Conservation (phyloP, 1,140 invertebrate species). For the Drosophila lini region DNA sequence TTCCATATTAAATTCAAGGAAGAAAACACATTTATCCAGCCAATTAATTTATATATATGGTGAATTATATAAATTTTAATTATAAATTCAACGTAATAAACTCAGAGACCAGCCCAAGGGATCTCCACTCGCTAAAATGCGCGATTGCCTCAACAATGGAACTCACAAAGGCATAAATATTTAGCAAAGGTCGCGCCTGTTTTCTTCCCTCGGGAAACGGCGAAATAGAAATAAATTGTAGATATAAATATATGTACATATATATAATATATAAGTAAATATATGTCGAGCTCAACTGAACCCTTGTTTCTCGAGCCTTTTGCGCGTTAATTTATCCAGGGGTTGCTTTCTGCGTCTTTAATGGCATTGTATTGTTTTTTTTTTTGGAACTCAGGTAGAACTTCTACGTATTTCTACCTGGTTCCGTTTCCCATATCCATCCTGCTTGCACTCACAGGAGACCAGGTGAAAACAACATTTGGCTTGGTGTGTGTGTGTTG, state of each 20-base stretch:
- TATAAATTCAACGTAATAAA: constrained; percentile 6
- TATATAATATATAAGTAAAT: constrained; percentile 3
- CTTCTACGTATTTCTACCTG: constrained; percentile 55
- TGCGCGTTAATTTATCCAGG: constrained; percentile 71
- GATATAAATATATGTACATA: constrained; percentile 1
- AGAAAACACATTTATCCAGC: no score
- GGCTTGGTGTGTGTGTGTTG: neutral
- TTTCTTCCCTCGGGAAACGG: constrained; percentile 40
- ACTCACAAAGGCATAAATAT: constrained; percentile 29
- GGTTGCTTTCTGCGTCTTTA: constrained; percentile 65
- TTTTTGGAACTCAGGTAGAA: constrained; percentile 55
- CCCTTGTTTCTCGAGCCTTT: constrained; percentile 39
- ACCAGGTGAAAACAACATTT: constrained; percentile 9
- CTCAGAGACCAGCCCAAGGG: neutral
- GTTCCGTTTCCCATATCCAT: constrained; percentile 15
- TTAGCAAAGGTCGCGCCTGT: constrained; percentile 70
- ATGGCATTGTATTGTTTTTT: constrained; percentile 32
- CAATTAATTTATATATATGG: no score
- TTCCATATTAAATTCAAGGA: neutral
- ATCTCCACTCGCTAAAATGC: constrained; percentile 1
- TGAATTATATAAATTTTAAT: neutral
- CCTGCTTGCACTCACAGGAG: constrained; percentile 1
- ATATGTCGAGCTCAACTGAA: constrained; percentile 18
- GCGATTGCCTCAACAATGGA: constrained; percentile 40
- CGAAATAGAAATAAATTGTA: constrained; percentile 19